Evolutionary conservation across 2,888 invertebrate genomes (phyloP), one percentile per base, ranked within the genome.

Genomic region (Keiferia lycopersicella): DNA sequence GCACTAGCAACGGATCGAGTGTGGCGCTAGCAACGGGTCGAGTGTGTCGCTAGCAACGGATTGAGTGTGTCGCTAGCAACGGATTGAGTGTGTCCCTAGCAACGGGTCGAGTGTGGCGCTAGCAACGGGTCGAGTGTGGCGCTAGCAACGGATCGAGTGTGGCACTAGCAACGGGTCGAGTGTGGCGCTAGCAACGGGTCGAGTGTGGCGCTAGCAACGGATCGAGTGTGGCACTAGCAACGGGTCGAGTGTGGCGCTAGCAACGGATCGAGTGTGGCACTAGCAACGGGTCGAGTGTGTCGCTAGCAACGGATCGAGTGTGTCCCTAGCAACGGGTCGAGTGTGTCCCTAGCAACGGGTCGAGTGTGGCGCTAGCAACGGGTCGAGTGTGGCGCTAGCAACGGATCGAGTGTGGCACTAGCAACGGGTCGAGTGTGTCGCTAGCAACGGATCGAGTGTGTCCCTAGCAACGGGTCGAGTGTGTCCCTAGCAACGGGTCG

Each of bases 221-320:
- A 6, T 26, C 26, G 26, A 26, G 6, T 4, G 2, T 26, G 26
- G 2, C 26, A 6, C 26, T 26, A 26, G 26, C 26, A 26, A 26
- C 26, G 26, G 26, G 26, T 26, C 26, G 26, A 26, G 6, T 4
- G 26, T 1, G n/a, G 2, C 86, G 91, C 94, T 83, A 96, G 95
- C 93, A 96, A 96, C 94, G 96, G 96, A 95, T 96, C 96, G 94
- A 96, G 95, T 94, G 96, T 95, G 92, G 96, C 96, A 83, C 96
- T 95, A 26, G 26, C 2, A 26, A 26, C 26, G 26, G 26, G 26
- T 26, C 26, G 26, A 26, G 6, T 4, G 26, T n/a, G n/a, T 11
- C 85, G 91, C 94, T 83, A 96, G 95, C 93, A 96, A 96, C 94
- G 96, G 96, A 95, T 96, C 96, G 94, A 96, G 95, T 94, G 96